Evolutionary conservation across 2,113 vertebrate genomes (phyloP).

Genomic region (Platycercus adscitus): DNA sequence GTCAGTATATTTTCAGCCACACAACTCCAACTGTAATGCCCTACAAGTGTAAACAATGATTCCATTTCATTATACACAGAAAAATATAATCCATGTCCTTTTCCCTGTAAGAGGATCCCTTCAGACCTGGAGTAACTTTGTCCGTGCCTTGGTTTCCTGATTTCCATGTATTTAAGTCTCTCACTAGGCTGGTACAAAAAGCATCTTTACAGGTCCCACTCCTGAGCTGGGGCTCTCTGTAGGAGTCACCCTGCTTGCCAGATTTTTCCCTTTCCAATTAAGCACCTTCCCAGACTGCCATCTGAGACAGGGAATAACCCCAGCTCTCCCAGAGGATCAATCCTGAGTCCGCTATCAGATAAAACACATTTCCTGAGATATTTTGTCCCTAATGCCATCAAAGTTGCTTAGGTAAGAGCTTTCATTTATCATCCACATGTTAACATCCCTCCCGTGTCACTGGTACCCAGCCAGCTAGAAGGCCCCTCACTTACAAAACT

Average conservation of each 20-base stretch:
- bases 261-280: background rate
- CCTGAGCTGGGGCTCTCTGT: background rate
- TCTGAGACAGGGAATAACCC: background rate
- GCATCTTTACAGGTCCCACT: background rate
- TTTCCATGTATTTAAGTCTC: background rate
- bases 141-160: background rate
- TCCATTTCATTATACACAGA: background rate
- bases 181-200: background rate
- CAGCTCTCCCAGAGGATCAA: background rate
- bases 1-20: background rate
- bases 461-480: background rate
- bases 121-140: background rate
- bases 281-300: background rate
- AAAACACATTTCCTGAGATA: background rate
- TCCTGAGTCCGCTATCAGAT: background rate
- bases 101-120: background rate
- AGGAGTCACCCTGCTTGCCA: background rate
- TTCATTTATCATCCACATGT: background rate
- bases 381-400: background rate
- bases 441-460: background rate
- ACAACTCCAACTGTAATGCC: background rate
- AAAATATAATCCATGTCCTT: background rate
- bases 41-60: background rate
- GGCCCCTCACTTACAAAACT: accelerated
- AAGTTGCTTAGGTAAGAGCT: background rate